Evolutionary conservation across 2,888 invertebrate genomes (phyloP).

Genomic region (Parnassius smintheus): DNA sequence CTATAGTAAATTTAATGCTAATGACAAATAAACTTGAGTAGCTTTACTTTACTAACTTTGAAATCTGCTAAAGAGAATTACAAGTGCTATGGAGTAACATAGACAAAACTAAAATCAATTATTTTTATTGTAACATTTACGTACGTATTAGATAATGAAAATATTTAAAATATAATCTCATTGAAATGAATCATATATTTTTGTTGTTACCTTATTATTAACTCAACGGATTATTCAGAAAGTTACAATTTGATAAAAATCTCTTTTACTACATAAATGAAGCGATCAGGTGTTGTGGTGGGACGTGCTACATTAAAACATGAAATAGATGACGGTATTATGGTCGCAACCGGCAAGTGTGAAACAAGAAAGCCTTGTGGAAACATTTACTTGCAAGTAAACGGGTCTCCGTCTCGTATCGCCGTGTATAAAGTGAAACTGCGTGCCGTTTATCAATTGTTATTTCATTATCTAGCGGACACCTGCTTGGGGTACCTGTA

Average conservation of each 20-base stretch:
- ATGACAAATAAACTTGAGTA: too few relatives aligned
- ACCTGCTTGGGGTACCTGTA: slow-evolving; percentile 34
- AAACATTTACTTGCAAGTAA: slow-evolving; percentile 56
- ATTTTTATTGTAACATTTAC: neutral
- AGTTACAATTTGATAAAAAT: too few relatives aligned
- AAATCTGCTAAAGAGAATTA: too few relatives aligned
- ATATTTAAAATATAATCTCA: too few relatives aligned
- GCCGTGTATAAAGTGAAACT: slow-evolving; percentile 70
- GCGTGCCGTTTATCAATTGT: slow-evolving; percentile 67
- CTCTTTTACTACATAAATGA: neutral
- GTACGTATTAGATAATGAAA: neutral
- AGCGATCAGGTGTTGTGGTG: neutral
- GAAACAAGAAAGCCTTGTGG: slow-evolving; percentile 69
- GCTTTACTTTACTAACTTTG: too few relatives aligned
- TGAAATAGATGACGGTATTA: slow-evolving; percentile 15
- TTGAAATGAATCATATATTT: too few relatives aligned
- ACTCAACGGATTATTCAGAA: too few relatives aligned
- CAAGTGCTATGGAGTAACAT: too few relatives aligned
- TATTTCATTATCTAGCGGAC: slow-evolving; percentile 67
- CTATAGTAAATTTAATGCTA: too few relatives aligned
- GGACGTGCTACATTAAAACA: slow-evolving; percentile 8
- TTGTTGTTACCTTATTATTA: too few relatives aligned
- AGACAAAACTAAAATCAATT: too few relatives aligned
- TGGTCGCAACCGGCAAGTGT: slow-evolving; percentile 31
- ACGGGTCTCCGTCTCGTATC: slow-evolving; percentile 59